Percentiles rank a stretch among this genome's conserved stretches.
phyloP scores from a whole-genome alignment of 1,140 invertebrate species.

The Microvelia longipes region DNA sequence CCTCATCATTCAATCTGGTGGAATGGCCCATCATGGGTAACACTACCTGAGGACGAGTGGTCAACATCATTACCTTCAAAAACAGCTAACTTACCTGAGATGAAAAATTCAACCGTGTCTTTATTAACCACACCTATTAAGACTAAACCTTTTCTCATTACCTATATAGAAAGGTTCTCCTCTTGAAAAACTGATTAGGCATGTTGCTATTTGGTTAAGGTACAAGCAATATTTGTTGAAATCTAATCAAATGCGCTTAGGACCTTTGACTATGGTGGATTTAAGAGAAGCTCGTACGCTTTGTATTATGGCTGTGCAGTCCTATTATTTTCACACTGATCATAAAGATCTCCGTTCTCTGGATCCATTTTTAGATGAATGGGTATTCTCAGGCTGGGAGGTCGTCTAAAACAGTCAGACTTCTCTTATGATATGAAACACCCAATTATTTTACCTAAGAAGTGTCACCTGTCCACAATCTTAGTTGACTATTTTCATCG shows the following conservation, averaged over 20 bases:
- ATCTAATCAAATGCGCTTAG: background rate
- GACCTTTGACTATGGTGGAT: background rate
- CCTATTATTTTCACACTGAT: background rate
- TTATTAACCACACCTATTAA: too few species aligned
- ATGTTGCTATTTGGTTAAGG: too few species aligned
- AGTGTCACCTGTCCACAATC: background rate
- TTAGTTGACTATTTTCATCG: background rate
- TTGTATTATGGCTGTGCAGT: background rate
- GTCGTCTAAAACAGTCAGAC: background rate
- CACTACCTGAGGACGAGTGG: too few species aligned
- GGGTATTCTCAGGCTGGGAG: background rate
- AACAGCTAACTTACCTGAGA: too few species aligned
- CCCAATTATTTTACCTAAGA: background rate
- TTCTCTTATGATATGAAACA: background rate
- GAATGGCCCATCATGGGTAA: too few species aligned
- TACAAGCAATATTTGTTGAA: slow-evolving; percentile 27
- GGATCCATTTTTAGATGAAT: background rate
- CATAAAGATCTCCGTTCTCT: background rate
- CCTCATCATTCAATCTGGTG: too few species aligned
- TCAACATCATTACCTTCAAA: too few species aligned
- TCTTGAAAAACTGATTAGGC: too few species aligned
- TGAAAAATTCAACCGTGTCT: too few species aligned
- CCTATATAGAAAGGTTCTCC: too few species aligned
- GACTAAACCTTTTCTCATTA: too few species aligned
- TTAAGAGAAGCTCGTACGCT: background rate